Evolutionary conservation across 2,888 invertebrate genomes (phyloP).

Genomic region (Dioctria linearis): DNA sequence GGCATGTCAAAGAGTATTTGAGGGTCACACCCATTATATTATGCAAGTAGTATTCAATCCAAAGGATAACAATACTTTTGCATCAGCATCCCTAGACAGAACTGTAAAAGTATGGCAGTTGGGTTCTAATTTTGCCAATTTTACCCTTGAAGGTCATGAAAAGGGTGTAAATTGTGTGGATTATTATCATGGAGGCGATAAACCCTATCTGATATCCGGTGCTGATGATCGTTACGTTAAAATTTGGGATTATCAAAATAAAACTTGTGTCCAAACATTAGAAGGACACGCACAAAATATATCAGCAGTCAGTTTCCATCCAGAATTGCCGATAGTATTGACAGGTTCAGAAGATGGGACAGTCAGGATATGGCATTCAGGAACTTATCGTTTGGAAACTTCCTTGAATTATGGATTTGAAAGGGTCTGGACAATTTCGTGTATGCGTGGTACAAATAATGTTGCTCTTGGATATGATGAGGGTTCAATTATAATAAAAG

Average conservation of each 20-base stretch:
- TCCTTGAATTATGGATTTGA: constrained; percentile 98
- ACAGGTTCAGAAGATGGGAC: constrained; percentile 99
- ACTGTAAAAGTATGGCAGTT: constrained; percentile 99
- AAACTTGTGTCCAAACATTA: constrained; percentile 98
- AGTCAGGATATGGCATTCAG: constrained; percentile 98
- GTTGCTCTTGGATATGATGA: constrained; percentile 87
- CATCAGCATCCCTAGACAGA: constrained; percentile 97
- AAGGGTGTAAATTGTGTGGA: constrained; percentile 99
- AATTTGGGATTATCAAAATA: constrained; percentile 99
- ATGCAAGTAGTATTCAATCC: constrained; percentile 99
- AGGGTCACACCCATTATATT: constrained; percentile 99
- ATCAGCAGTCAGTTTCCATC: constrained; percentile 96
- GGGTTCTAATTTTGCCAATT: constrained; percentile 97
- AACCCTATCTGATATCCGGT: constrained; percentile 98
- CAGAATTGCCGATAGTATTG: constrained; percentile 95
- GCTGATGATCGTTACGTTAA: constrained; percentile 98
- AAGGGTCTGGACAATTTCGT: constrained; percentile 96
- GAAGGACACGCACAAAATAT: constrained; percentile 98
- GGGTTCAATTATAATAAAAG: constrained; percentile 71
- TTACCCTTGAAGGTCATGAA: constrained; percentile 97
- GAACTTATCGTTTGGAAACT: constrained; percentile 96
- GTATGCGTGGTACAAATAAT: constrained; percentile 94
- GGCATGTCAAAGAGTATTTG: constrained; percentile 98
- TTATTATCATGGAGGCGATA: constrained; percentile 99
- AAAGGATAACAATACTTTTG: constrained; percentile 99